A percentile compares a stretch with the other conserved stretches of the same genome.
phyloP scores from a whole-genome alignment of 2,113 vertebrate species.

The Gorsachius goisagi region DNA sequence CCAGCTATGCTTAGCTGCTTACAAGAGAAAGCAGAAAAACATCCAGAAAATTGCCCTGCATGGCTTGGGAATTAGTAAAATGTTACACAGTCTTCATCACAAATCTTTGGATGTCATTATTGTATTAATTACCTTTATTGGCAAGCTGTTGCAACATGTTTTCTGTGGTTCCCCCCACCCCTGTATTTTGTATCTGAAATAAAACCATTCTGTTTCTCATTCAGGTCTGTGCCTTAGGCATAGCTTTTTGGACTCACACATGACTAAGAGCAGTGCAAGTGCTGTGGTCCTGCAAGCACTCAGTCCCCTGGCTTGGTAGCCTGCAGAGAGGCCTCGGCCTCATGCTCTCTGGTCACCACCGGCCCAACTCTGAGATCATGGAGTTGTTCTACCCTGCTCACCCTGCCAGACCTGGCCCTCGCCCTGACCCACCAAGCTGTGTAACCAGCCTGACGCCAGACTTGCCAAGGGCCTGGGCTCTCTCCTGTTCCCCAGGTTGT shows the following conservation, averaged over 20 bases:
- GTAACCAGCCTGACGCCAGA: neutral
- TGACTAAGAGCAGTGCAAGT: rapidly evolving
- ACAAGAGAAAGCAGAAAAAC: neutral
- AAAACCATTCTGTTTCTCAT: neutral
- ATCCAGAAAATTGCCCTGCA: neutral
- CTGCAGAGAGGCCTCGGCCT: neutral
- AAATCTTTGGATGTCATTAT: neutral
- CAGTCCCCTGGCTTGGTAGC: neutral
- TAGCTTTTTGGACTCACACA: rapidly evolving
- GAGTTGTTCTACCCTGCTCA: rapidly evolving
- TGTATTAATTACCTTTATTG: neutral
- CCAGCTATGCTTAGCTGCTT: neutral
- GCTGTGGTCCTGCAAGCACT: rapidly evolving
- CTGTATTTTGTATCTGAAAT: neutral
- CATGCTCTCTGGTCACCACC: too few species aligned
- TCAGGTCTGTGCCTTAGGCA: neutral
- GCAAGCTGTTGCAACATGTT: neutral
- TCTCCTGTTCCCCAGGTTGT: too few species aligned
- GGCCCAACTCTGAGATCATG: neutral
- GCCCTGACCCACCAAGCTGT: rapidly evolving
- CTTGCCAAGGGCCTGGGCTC: neutral
- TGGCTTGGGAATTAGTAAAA: neutral
- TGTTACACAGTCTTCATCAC: neutral
- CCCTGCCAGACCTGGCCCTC: neutral
- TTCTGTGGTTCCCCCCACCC: neutral